Evolutionary conservation across 2,797 vertebrate genomes (phyloP).

Genomic region (Peromyscus eremicus): DNA sequence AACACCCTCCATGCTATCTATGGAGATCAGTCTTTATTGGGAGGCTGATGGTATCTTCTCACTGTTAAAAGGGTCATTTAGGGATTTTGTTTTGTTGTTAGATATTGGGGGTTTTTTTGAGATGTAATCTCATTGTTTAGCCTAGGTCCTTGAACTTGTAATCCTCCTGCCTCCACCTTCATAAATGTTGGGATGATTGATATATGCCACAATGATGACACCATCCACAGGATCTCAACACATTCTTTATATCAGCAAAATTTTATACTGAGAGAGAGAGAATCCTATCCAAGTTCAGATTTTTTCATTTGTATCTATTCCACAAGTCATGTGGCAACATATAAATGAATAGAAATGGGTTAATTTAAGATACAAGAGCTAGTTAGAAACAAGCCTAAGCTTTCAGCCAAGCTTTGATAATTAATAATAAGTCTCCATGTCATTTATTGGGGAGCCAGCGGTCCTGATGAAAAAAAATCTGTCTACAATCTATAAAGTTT

Average conservation of each 20-base stretch:
- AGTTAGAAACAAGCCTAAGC: neutral
- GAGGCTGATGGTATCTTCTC: constrained; percentile 24
- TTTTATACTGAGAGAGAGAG: neutral
- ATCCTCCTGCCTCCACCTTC: neutral
- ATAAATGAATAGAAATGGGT: neutral
- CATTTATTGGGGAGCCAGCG: neutral
- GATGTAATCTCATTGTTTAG: neutral
- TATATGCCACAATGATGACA: too few species aligned
- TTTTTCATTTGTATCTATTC: constrained; percentile 41
- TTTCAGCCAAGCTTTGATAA: neutral
- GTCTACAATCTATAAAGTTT: neutral
- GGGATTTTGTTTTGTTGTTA: neutral
- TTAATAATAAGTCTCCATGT: neutral
- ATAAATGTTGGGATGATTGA: neutral
- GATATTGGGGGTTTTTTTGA: neutral
- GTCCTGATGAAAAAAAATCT: neutral
- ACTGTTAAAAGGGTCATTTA: neutral
- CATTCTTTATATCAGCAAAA: constrained; percentile 44
- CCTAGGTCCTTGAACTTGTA: neutral
- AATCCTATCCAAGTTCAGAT: neutral
- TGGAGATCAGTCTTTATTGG: constrained; percentile 40
- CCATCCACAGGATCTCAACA: neutral
- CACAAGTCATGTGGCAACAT: neutral
- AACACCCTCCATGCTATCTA: constrained; percentile 59
- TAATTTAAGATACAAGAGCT: neutral